Base-by-base conservation (phyloP, 2,888 invertebrate species). In the Athalia rosae region DNA sequence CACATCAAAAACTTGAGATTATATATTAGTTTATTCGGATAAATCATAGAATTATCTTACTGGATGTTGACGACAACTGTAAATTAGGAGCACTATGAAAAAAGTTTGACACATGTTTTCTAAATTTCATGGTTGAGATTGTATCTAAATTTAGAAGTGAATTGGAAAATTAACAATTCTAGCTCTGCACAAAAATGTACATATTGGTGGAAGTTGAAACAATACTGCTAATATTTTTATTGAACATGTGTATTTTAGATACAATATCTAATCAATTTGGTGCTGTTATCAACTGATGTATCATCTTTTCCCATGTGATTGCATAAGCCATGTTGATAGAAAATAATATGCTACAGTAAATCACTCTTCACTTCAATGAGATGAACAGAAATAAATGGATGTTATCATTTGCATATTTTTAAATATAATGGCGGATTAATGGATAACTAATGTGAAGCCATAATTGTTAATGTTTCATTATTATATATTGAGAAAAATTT, bases 31-130 rank as follows among this genome's bases (percentile, higher is more conserved):
- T 69, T n/a, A 58, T 43, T 64, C 1, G 62, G 28, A 62, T 50
- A 62, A 41, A 50, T 15, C 9, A 45, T n/a, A 8, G n/a, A 5
- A 9, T 41, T 13, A 15, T 63, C 63, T 66, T 64, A 56, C 66
- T 64, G 41, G 63, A 0, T 64, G 5, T 69, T n/a, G 50, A 8
- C 3, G 50, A 58, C 28, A 2, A 28, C 59, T 5, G 9, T 48
- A 77, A 69, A 69, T 66, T 59, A 43, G 77, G 77, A 45, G 69
- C 50, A 50, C 77, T 77, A 15, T 63, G 73, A 63, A 77, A 77
- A 3, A 59, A 9, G 48, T 61, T 28, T 13, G 43, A 11, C 15
- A 77, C 8, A 15, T 45, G 50, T 28, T 58, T 61, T 64, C n/a
- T 41, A 28, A 77, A 77, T 50, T 71, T 77, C 77, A 77, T 77